Conservation (phyloP, 2,113 vertebrate genomes). For the Struthio camelus region DNA sequence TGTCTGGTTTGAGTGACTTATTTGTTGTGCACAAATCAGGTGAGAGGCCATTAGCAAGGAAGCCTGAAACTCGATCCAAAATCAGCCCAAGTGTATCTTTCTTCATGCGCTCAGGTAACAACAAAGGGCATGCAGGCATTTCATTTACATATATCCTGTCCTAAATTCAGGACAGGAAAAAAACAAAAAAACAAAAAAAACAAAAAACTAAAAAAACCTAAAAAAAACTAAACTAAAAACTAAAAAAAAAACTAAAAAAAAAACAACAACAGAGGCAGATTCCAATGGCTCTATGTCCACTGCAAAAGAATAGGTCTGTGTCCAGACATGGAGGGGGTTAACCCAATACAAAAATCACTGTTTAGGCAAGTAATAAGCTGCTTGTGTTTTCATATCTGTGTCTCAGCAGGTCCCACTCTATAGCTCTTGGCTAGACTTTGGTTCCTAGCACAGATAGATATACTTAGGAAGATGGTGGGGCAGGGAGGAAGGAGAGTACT, state of each 20-base stretch:
- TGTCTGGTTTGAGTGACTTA: slow-evolving; percentile 21
- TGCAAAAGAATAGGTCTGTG: not conserved
- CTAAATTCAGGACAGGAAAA: not conserved
- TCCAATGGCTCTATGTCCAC: not conserved
- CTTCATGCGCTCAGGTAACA: not conserved
- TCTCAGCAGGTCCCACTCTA: not conserved
- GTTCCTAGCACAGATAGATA: not conserved
- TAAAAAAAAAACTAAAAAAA: too few relatives aligned
- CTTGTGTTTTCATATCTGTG: not conserved
- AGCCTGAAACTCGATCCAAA: slow-evolving; percentile 24
- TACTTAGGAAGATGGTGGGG: not conserved
- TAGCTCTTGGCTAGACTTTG: slow-evolving; percentile 6
- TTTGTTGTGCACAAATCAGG: not conserved
- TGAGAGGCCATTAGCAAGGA: not conserved
- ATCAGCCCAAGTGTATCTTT: not conserved
- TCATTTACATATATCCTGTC: not conserved
- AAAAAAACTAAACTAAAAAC: not conserved
- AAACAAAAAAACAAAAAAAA: accelerated
- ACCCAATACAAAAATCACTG: not conserved
- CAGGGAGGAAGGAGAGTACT: not conserved
- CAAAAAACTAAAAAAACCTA: not conserved
- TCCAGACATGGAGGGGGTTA: not conserved
- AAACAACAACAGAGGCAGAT: not conserved
- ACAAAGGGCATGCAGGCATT: not conserved
- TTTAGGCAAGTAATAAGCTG: not conserved